A percentile compares a stretch with the other conserved stretches of the same genome.
phyloP scores from a whole-genome alignment of 53 echinoderm and acorn worm genomes.

The Echinometra lucunter region DNA sequence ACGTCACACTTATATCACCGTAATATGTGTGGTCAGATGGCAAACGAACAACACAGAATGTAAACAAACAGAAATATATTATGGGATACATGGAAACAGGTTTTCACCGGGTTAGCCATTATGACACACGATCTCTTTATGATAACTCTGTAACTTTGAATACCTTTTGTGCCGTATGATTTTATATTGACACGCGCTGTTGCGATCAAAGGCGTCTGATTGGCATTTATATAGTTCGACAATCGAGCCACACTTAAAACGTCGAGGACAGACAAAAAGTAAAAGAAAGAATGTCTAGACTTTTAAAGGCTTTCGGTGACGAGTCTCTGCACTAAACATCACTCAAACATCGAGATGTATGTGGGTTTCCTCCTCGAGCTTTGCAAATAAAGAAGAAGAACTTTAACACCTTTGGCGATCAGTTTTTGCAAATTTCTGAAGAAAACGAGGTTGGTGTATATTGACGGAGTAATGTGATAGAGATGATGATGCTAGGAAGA shows the following conservation, averaged over 20 bases:
- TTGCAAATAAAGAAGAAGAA: constrained; percentile 6
- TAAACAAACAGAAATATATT: too few species aligned
- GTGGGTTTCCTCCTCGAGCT: not conserved
- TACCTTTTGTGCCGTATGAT: too few species aligned
- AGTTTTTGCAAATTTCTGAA: not conserved
- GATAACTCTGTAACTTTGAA: too few species aligned
- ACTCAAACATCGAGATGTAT: not conserved
- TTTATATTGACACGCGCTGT: too few species aligned
- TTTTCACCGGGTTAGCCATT: too few species aligned
- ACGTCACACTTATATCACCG: too few species aligned
- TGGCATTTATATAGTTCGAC: not conserved
- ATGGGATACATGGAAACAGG: too few species aligned
- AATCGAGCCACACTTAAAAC: not conserved
- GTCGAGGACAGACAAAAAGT: not conserved
- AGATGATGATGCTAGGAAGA: not conserved
- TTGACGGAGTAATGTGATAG: not conserved
- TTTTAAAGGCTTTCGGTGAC: not conserved
- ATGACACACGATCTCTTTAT: too few species aligned
- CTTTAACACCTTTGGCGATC: not conserved
- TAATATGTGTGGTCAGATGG: too few species aligned
- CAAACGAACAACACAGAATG: too few species aligned
- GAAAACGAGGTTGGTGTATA: not conserved
- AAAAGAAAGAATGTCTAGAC: not conserved
- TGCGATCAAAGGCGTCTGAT: too few species aligned
- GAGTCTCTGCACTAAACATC: not conserved